These are phyloP conservation scores for Passer domesticus DNA, from an alignment of 2,113 vertebrate genomes.

Conservation along the genomic window DNA sequence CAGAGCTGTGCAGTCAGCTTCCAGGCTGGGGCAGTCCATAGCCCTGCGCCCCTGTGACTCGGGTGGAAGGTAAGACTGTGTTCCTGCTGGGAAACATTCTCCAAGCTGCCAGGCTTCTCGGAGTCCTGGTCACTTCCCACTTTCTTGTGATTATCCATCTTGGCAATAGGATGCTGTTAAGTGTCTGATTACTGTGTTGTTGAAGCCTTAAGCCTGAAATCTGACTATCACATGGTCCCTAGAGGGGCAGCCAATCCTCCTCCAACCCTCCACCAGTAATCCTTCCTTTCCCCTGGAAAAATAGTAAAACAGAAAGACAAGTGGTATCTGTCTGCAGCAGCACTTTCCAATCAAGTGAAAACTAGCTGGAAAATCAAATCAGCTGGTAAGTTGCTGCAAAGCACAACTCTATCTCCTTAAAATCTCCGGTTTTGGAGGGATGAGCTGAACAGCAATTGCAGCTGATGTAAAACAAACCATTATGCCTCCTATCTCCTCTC, in stretches of 20 bases:
- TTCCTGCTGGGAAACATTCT: neutral
- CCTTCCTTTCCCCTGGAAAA: neutral
- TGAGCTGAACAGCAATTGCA: slow-evolving; percentile 45
- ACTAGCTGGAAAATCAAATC: slow-evolving; percentile 60
- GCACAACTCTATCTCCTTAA: slow-evolving; percentile 54
- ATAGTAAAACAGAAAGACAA: slow-evolving; percentile 22
- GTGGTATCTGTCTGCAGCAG: slow-evolving; percentile 32
- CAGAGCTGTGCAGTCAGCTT: neutral
- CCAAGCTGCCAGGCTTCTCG: neutral
- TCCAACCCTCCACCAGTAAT: neutral
- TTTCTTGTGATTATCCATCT: slow-evolving; percentile 42
- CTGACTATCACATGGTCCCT: neutral
- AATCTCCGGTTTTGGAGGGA: slow-evolving; percentile 37
- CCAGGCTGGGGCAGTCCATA: neutral
- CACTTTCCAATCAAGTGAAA: slow-evolving; percentile 54
- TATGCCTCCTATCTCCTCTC: slow-evolving; percentile 41
- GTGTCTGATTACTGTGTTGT: slow-evolving; percentile 45
- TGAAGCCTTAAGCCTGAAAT: slow-evolving; percentile 57
- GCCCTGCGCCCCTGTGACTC: neutral
- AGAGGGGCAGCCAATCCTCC: neutral
- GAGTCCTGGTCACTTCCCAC: neutral
- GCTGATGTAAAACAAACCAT: slow-evolving; percentile 63
- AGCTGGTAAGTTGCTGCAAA: slow-evolving; percentile 40
- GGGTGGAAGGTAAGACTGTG: neutral
- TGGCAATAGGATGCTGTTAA: neutral